Conservation (phyloP, 2,888 invertebrate species). For the Lasiommata megera region DNA sequence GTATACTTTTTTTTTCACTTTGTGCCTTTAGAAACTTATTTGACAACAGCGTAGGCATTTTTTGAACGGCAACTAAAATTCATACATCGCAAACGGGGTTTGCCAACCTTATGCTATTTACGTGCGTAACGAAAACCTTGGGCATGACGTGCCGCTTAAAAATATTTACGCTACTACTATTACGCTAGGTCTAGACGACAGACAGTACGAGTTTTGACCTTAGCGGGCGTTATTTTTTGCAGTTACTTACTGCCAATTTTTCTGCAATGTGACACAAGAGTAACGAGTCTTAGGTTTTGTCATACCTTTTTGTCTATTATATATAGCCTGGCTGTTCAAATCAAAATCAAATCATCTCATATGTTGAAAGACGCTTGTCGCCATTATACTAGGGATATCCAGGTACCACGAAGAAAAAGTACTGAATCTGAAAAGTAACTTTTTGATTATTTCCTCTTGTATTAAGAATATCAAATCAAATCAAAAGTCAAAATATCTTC, state of each 20-base stretch:
- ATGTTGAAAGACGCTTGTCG: no score
- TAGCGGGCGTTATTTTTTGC: neutral
- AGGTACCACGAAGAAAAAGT: no score
- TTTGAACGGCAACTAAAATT: neutral
- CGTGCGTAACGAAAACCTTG: slow-evolving; percentile 13
- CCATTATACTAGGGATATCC: no score
- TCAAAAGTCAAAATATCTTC: no score
- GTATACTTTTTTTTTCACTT: no score
- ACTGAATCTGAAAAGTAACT: no score
- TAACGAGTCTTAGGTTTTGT: neutral
- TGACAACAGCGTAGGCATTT: neutral
- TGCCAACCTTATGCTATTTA: slow-evolving; percentile 7
- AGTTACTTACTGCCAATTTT: slow-evolving; percentile 2
- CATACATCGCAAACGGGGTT: neutral
- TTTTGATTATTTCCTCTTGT: no score
- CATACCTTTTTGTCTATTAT: neutral
- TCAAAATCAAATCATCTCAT: no score
- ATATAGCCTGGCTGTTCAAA: no score
- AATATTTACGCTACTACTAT: slow-evolving; percentile 3
- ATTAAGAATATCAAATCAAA: no score
- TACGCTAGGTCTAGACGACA: neutral
- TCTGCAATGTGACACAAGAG: neutral
- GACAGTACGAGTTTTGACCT: neutral
- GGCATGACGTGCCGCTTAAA: slow-evolving; percentile 3
- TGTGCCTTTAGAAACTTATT: neutral